phyloP scores from a whole-genome alignment of 2,888 invertebrate genomes.

The Xanthostigma xanthostigma region DNA sequence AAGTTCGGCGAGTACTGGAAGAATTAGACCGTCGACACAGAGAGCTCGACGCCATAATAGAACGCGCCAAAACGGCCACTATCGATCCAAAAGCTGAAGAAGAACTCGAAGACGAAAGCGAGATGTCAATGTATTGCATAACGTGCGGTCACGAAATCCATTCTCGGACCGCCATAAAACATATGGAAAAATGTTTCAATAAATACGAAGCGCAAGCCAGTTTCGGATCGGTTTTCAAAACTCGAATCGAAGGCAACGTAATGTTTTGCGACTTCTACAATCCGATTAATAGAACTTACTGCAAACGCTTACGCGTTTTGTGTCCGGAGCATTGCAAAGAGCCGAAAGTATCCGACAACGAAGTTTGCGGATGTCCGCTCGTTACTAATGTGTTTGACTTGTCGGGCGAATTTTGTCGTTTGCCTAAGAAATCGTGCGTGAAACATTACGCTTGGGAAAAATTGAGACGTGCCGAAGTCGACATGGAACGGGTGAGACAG shows the following conservation, averaged over 20 bases:
- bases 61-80: slow-evolving; percentile 56
- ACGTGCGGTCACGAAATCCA: slow-evolving; percentile 95
- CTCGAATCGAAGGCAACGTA: slow-evolving; percentile 82
- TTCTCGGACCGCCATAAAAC: slow-evolving; percentile 79
- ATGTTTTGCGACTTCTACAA: slow-evolving; percentile 98
- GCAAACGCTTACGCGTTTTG: slow-evolving; percentile 84
- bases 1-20: slow-evolving; percentile 63
- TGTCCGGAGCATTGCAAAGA: slow-evolving; percentile 98
- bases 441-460: slow-evolving; percentile 95
- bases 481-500: slow-evolving; percentile 81
- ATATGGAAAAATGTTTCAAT: slow-evolving; percentile 96
- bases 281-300: slow-evolving; percentile 76
- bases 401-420: slow-evolving; percentile 75
- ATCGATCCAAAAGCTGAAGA: slow-evolving; percentile 47
- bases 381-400: slow-evolving; percentile 70
- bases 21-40: slow-evolving; percentile 62
- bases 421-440: slow-evolving; percentile 79
- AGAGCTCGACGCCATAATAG: slow-evolving; percentile 67
- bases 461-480: slow-evolving; percentile 82
- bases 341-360: slow-evolving; percentile 69
- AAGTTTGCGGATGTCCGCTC: slow-evolving; percentile 89
- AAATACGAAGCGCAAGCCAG: slow-evolving; percentile 97
- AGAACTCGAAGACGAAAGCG: slow-evolving; percentile 49
- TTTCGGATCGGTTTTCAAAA: slow-evolving; percentile 89
- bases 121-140: slow-evolving; percentile 83